Percentiles rank a stretch among this genome's conserved stretches.
Evolutionary conservation across 2,888 invertebrate species (phyloP).

Genomic region (Macrosiphum euphorbiae): DNA sequence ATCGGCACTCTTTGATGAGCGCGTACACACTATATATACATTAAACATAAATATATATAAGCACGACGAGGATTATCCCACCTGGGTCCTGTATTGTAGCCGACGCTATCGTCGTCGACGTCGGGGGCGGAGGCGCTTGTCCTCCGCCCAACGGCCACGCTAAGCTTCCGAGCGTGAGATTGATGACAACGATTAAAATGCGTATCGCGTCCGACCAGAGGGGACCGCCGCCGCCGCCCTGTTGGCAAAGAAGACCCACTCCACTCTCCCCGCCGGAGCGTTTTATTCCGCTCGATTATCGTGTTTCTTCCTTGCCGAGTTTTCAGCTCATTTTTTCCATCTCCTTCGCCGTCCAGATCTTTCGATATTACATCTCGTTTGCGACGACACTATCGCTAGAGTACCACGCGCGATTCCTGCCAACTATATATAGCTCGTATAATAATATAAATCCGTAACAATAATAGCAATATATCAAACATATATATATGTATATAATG

Average conservation of each 20-base stretch:
- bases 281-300: not conserved
- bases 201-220: slow-evolving; percentile 50
- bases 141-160: not conserved
- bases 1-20: slow-evolving; percentile 25
- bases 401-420: not conserved
- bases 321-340: not conserved
- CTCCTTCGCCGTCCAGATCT: not conserved
- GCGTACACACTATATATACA: not conserved
- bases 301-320: not conserved
- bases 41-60: not conserved
- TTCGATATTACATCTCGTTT: not conserved
- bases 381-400: not conserved
- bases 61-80: slow-evolving; percentile 28
- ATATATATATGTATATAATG: not conserved
- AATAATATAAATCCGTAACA: not conserved
- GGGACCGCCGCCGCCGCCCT: not conserved
- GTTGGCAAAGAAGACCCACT: not conserved
- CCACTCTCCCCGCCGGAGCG: not conserved
- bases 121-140: not conserved
- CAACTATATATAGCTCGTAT: not conserved
- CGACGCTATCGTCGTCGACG: not conserved
- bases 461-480: not conserved
- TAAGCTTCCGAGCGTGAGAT: slow-evolving; percentile 21
- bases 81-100: slow-evolving; percentile 32
- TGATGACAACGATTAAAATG: slow-evolving; percentile 59